Conservation (phyloP, 2,113 vertebrate genomes). For the Calyptommatus sinebrachiatus region DNA sequence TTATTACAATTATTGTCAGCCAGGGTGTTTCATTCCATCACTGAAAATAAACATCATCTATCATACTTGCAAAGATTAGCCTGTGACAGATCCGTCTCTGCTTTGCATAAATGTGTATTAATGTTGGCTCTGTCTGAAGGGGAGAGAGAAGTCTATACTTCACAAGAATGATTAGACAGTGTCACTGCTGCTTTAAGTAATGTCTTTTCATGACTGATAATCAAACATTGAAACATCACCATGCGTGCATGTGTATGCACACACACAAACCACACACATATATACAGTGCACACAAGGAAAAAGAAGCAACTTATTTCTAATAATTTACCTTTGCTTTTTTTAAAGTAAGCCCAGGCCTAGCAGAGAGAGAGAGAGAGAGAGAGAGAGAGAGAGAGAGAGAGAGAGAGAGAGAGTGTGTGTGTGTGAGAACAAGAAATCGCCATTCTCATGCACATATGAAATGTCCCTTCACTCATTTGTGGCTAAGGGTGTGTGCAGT, state of each 20-base stretch:
- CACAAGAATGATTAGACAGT: conserved; percentile 82
- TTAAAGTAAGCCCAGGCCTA: conserved; percentile 55
- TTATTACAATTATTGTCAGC: conserved; percentile 97
- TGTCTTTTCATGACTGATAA: conserved; percentile 79
- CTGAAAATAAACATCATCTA: conserved; percentile 98
- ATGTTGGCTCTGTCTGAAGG: conserved; percentile 74
- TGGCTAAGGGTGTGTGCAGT: no score
- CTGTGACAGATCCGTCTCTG: conserved; percentile 83
- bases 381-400: no score
- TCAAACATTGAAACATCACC: conserved; percentile 60
- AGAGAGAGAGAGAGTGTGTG: no score
- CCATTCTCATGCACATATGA: no score
- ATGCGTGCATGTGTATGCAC: not conserved
- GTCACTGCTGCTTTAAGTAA: conserved; percentile 80
- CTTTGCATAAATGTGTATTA: conserved; percentile 93
- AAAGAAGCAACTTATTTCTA: conserved; percentile 65
- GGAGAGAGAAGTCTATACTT: conserved; percentile 77
- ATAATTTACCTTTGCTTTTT: conserved; percentile 46
- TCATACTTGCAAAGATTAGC: conserved; percentile 97
- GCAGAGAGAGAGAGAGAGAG: conserved; percentile 22
- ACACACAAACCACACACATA: not conserved
- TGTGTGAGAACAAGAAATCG: no score
- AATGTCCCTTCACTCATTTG: no score
- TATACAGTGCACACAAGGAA: conserved; percentile 15
- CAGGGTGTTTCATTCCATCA: conserved; percentile 95